Evolutionary conservation across 92 coral and sea anemone genomes (phyloP).

Genomic region (Zoanthus sansibaricus): DNA sequence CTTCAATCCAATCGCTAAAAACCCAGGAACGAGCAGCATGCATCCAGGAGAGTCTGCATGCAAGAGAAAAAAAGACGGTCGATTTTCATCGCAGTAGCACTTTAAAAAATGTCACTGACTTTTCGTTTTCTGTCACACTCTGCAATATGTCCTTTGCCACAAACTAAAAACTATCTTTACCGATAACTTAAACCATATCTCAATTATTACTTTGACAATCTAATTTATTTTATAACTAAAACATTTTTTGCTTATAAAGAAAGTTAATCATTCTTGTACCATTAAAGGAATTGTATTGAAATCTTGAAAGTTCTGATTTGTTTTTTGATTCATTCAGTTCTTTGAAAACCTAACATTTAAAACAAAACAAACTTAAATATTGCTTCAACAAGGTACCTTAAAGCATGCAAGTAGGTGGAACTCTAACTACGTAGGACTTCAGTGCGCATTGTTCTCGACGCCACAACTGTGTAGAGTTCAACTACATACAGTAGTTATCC

Average conservation of each 20-base stretch:
- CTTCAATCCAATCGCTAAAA: no score
- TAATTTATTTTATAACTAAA: background rate
- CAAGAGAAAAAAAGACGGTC: constrained; percentile 1
- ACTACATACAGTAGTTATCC: background rate
- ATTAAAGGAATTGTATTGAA: constrained; percentile 9
- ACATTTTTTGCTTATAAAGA: constrained; percentile 8
- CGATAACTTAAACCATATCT: constrained; percentile 10
- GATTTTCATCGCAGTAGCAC: background rate
- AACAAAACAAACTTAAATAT: constrained; percentile 11
- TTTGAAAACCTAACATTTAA: constrained; percentile 7
- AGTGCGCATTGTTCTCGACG: background rate
- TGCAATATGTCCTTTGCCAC: constrained; percentile 8
- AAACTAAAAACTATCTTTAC: constrained; percentile 10
- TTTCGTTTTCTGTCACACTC: background rate
- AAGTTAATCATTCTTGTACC: constrained; percentile 5
- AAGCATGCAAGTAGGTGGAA: constrained; percentile 9
- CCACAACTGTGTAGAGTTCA: constrained; percentile 1
- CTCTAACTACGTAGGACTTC: constrained; percentile 13
- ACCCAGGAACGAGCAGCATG: no score
- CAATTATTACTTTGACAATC: background rate
- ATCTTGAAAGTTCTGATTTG: constrained; percentile 7
- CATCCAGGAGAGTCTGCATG: no score
- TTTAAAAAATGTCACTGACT: no score
- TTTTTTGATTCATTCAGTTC: background rate
- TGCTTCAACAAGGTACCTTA: constrained; percentile 7